phyloP scores from a whole-genome alignment of 2,113 vertebrate species.

The Prionailurus viverrinus region DNA sequence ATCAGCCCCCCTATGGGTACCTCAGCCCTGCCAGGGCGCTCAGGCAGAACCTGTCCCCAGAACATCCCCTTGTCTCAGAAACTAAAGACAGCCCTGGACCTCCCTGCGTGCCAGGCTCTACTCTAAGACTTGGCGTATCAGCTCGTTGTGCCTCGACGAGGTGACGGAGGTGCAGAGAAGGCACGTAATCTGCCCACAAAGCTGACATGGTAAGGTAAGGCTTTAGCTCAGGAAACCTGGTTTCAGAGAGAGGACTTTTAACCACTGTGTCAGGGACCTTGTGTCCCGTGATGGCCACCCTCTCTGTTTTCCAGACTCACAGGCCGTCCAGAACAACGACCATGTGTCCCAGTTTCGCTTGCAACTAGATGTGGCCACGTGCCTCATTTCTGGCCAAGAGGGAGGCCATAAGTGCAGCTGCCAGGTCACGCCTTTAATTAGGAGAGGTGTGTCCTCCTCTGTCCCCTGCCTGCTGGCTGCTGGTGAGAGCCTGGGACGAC shows the following conservation, averaged over 20 bases:
- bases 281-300: neutral
- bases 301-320: neutral
- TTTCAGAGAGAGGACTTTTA: neutral
- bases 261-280: neutral
- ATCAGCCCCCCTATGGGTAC: neutral
- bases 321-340: neutral
- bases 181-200: neutral
- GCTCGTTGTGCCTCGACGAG: neutral
- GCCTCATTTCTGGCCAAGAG: neutral
- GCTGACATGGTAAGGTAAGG: neutral
- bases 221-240: neutral
- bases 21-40: neutral
- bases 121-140: neutral
- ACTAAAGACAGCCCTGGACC: neutral
- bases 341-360: neutral
- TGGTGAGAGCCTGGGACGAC: fast-evolving
- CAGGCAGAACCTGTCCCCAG: neutral
- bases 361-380: neutral
- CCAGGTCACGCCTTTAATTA: neutral
- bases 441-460: neutral
- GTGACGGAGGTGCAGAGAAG: neutral
- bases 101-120: neutral
- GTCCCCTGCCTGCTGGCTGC: neutral
- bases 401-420: neutral
- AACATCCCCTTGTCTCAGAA: neutral